Base-by-base conservation (phyloP, 2,888 invertebrate species). In the Galerucella pusilla region DNA sequence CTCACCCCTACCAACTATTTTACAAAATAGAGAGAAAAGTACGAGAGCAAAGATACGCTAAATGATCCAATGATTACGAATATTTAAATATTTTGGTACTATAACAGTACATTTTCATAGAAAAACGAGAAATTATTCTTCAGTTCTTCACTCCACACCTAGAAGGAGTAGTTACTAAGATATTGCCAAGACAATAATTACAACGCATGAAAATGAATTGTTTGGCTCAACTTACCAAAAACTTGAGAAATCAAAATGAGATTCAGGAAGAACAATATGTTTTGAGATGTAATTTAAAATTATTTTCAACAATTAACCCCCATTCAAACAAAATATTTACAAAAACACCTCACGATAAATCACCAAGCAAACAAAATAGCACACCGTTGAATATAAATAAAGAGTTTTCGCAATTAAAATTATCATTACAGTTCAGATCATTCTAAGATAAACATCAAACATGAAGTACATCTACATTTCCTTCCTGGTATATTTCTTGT, bases 391-490 rank as follows among this genome's bases (percentile, higher is more conserved):
- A 57, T 57, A 57, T 57, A 57, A 57, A 57, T 57, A 57, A 20
- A 11, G 20, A 57, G 20, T 20, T 20, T 3, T 10, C 2, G 3
- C 9, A 20, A 9, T 57, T 5, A 10, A 57, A 20, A 57, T 57
- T 16, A 57, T 57, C 57, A 57, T 57, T 57, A 10, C 57, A 16
- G 10, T 16, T 52, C 16, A 57, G 20, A 57, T 57, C 57, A n/a
- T 57, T 57, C 2, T 10, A 20, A 57, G 20, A 9, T 16, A 11
- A 57, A 57, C 57, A 57, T 16, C 20, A 10, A 57, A 57, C 57
- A 57, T 57, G 57, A 57, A 57, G 57, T 57, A 57, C 57, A 57
- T 57, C 57, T 57, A 57, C 57, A 57, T 57, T 3, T 57, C 57
- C 10, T 57, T 57, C 57, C 16, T 57, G 57, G 57, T 57, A 57